phyloP scores from a whole-genome alignment of 2,113 vertebrate species.

The Amblyornis subalaris region DNA sequence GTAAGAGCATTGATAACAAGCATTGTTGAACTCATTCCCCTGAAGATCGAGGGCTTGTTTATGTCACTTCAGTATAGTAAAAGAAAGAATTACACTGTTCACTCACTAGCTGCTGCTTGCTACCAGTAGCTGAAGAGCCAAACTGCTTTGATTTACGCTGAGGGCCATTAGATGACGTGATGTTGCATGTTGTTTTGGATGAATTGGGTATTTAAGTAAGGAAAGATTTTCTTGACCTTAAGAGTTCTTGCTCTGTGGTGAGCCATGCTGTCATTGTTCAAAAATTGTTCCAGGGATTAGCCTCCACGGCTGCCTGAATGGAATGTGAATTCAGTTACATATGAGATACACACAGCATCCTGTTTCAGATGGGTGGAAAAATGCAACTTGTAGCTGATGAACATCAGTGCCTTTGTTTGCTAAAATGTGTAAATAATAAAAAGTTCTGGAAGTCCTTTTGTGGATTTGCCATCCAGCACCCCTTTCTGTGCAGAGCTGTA shows the following conservation, averaged over 20 bases:
- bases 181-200: neutral
- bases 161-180: accelerated
- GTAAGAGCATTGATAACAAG: accelerated
- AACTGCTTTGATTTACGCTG: neutral
- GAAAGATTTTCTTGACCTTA: neutral
- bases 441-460: neutral
- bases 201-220: neutral
- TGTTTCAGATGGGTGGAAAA: neutral
- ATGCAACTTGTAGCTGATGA: neutral
- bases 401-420: neutral
- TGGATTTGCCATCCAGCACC: neutral
- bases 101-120: neutral
- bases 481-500: neutral
- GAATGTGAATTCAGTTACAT: neutral
- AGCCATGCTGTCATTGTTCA: neutral
- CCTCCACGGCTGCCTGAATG: neutral
- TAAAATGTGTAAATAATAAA: neutral
- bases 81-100: neutral
- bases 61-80: neutral
- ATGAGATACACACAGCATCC: neutral
- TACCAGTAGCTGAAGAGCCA: neutral
- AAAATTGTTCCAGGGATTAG: neutral
- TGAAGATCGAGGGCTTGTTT: neutral
- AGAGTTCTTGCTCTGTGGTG: neutral
- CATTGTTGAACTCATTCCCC: neutral